Conservation (phyloP, 35 echinoderm and acorn worm species). For the Ophioderma brevispina region DNA sequence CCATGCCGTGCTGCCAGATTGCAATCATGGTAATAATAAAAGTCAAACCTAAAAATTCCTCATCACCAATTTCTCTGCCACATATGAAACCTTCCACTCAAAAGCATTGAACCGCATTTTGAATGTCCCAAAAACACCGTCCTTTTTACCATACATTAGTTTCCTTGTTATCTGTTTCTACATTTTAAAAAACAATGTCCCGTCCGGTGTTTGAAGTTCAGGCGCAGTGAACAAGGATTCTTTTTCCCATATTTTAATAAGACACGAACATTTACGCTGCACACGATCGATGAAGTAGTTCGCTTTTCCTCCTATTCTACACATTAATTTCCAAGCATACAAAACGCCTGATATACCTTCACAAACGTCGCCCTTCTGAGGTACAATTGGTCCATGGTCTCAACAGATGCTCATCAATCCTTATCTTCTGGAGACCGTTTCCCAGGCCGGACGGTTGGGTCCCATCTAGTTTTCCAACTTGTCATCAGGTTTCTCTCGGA, state of each 20-base stretch:
- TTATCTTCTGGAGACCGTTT: background rate
- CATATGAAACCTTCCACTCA: constrained; percentile 38
- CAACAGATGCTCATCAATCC: background rate
- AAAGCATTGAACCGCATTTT: background rate
- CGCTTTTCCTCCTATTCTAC: background rate
- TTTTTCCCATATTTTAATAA: background rate
- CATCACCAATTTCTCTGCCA: constrained; percentile 45
- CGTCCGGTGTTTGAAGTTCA: background rate
- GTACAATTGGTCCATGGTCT: background rate
- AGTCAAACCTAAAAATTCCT: constrained; percentile 47
- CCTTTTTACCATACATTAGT: background rate
- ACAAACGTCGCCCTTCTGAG: background rate
- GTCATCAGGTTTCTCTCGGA: background rate
- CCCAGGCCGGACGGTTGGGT: constrained; percentile 27
- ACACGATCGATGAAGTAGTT: background rate
- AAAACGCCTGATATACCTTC: background rate
- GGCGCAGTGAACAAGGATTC: background rate
- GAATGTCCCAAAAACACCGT: background rate
- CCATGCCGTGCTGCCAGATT: constrained; percentile 33
- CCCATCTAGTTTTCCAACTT: constrained; percentile 26
- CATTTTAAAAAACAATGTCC: background rate
- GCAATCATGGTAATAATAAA: constrained; percentile 46
- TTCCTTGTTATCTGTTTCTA: constrained; percentile 8
- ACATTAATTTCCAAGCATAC: constrained; percentile 6
- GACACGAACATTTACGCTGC: background rate